These are phyloP conservation scores for Neotoma lepida DNA, from an alignment of 2,113 vertebrate genomes.

Conservation along the genomic window DNA sequence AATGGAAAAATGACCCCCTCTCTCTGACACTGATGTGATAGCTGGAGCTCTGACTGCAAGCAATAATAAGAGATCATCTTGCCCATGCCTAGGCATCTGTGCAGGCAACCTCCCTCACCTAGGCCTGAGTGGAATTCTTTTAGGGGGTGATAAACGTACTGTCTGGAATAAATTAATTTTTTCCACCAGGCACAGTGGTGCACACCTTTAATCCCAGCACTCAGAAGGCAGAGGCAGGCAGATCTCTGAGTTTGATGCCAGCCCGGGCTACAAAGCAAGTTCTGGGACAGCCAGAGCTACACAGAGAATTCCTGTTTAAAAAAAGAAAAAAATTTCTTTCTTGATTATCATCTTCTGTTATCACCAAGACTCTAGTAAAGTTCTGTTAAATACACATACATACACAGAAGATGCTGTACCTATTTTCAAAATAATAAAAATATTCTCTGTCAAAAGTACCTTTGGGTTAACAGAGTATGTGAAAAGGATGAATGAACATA, in stretches of 20 bases:
- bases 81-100: not conserved
- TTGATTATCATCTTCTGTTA: slow-evolving; percentile 29
- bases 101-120: not conserved
- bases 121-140: not conserved
- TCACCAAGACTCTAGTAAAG: not conserved
- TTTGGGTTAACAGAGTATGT: not conserved
- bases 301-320: not conserved
- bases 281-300: not conserved
- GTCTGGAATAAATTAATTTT: slow-evolving; percentile 9
- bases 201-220: not conserved
- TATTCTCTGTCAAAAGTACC: not conserved
- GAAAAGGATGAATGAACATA: not conserved
- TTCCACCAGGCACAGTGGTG: not conserved
- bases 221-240: not conserved
- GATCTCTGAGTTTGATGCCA: not conserved
- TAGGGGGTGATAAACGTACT: slow-evolving; percentile 47
- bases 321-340: not conserved
- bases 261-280: not conserved
- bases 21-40: slow-evolving; percentile 24
- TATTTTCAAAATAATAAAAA: not conserved
- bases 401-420: slow-evolving; percentile 9
- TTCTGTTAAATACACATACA: slow-evolving; percentile 51
- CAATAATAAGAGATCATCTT: not conserved
- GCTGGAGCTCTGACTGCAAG: not conserved
- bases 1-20: not conserved